Conservation (phyloP, 2,797 vertebrate species). For the Amniataba percoides region DNA sequence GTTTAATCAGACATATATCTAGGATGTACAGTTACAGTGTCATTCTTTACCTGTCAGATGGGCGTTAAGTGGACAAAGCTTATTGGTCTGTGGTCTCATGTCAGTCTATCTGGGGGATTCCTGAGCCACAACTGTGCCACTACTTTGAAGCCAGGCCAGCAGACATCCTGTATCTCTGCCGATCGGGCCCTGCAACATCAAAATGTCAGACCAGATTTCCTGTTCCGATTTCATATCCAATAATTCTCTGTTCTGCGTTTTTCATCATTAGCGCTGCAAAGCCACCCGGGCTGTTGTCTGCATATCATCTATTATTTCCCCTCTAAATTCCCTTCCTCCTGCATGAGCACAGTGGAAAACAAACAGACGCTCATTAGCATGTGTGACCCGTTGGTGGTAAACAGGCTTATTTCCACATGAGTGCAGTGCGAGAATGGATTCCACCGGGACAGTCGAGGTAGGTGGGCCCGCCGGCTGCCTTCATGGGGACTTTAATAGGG, state of each 20-base stretch:
- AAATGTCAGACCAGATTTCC: conserved; percentile 62
- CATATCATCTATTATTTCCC: conserved; percentile 80
- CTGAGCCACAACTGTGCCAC: conserved; percentile 27
- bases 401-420: conserved; percentile 86
- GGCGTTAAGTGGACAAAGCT: background rate
- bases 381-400: conserved; percentile 84
- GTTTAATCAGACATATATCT: background rate
- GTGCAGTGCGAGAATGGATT: conserved; percentile 83
- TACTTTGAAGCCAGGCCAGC: conserved; percentile 41
- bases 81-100: background rate
- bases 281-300: conserved; percentile 75
- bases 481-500: conserved; percentile 81
- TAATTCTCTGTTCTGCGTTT: conserved; percentile 65
- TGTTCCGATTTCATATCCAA: conserved; percentile 72
- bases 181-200: conserved; percentile 42
- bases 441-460: conserved; percentile 82
- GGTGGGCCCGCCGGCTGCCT: conserved; percentile 84
- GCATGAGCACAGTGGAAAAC: conserved; percentile 82
- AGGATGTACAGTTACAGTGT: background rate
- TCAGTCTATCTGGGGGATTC: conserved; percentile 9
- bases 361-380: conserved; percentile 87
- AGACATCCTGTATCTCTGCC: conserved; percentile 19
- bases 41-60: conserved; percentile 7
- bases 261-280: conserved; percentile 72
- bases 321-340: conserved; percentile 81